Evolutionary conservation across 2,113 vertebrate genomes (phyloP), one percentile per base, ranked within the genome.

Genomic region (Microtus pennsylvanicus): DNA sequence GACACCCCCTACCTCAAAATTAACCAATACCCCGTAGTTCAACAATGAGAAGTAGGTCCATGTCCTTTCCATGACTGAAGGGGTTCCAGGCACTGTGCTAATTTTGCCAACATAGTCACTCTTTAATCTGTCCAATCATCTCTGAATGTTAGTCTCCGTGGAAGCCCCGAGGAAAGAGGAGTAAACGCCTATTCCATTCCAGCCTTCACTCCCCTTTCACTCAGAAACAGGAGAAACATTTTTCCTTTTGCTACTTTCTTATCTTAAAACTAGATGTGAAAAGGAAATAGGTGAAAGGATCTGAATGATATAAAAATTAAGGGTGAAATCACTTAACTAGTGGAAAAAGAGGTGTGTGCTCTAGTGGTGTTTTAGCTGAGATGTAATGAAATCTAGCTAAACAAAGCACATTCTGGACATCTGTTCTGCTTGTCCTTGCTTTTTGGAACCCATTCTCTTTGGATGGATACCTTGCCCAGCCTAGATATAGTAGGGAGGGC

Each of bases 311-410:
- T 13, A 89, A 93, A 91, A 77, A 38, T 74, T 75, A 93, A 91
- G 16, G 14, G 21, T 91, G 72, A 52, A 19, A 45, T 3, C 5
- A 70, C 50, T 70, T 82, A 78, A 52, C 11, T 22, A 89, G 52
- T 7, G 42, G 65, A 45, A 50, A 94, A 87, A 93, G 38, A 63
- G 47, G 45, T 69, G 13, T 86, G 8, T 21, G 38, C 14, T 81
- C 28, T 87, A 50, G 3, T 2, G 52, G 93, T 69, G 19, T 89
- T 72, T 82, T 90, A 80, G 13, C 50, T 87, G 65, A 93, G n/a
- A 80, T n/a, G 83, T 93, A 67, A 61, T 26, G 35, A 92, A 76
- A 72, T 47, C 2, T 19, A 90, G 3, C 38, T 72, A 94, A 96
- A 35, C 67, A 83, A 85, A 95, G 70, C 76, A 89, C 7, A 42